Evolutionary conservation across 2,888 invertebrate species (phyloP), one percentile per base, ranked within the genome.

Genomic region (Laothoe populi): DNA sequence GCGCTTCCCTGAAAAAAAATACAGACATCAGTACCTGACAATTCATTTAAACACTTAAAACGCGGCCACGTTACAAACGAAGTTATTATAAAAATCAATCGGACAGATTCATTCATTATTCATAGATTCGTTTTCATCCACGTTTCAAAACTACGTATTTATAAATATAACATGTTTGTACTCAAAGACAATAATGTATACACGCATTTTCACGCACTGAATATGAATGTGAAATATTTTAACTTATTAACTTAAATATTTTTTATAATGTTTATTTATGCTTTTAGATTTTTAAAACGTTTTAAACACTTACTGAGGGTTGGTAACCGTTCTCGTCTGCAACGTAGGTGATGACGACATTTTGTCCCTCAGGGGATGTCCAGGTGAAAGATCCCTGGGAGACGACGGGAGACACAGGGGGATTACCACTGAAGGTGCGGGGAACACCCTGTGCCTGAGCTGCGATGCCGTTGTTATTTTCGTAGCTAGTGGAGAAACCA

Each of bases 281-380:
- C 26, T 26, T 26, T 26, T 7, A 7, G 3, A 26, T 26, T 35
- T 8, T 8, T 1, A 38, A 38, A 11, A 38, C 4, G 19, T 44
- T 19, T 35, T 0, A 31, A 38, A 7, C 60, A 75, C 79, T 77
- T 69, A 88, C 95, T 76, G 91, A 84, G 21, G 95, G 94, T 69
- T 94, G 94, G 92, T 94, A 96, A 64, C 96, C 96, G 67, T 95
- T 94, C 81, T 95, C 95, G 73, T 95, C 95, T 68, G 96, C 95
- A 64, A 93, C 77, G 83, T 95, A 96, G 48, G 87, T 82, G 65
- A 95, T 76, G 23, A 83, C 79, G 71, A 95, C 88, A 13, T 89
- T 89, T 35, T 89, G 79, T 4, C 96, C 95, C 70, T 95, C 95
- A 13, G 94, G 94, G 1, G 94, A 93, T 4, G 89, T 93, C 81